These are phyloP conservation scores for Argyra leucocephala DNA, from an alignment of 2,888 invertebrate species.

Conservation along the genomic window DNA sequence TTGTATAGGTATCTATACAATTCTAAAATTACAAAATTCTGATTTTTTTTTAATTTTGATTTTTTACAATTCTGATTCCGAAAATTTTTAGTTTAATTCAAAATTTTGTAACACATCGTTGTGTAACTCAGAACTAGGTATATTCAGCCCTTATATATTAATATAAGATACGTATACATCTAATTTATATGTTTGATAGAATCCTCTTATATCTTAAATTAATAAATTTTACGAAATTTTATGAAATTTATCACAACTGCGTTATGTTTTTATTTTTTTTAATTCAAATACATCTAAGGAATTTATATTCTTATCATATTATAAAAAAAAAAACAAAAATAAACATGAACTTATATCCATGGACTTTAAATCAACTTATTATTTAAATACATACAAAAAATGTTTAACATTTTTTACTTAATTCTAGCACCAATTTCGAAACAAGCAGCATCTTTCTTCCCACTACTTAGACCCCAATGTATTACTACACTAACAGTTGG, in stretches of 20 bases:
- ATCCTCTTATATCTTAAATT: too few species aligned
- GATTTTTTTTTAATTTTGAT: too few species aligned
- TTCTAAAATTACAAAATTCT: too few species aligned
- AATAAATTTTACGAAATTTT: too few species aligned
- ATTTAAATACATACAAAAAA: constrained; percentile 8
- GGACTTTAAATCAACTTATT: background rate
- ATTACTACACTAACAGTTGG: constrained; percentile 49
- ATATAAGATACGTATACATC: too few species aligned
- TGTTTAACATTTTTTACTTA: constrained; percentile 24
- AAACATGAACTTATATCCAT: background rate
- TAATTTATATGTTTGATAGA: too few species aligned
- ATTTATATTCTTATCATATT: background rate
- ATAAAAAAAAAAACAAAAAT: background rate
- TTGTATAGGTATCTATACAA: too few species aligned
- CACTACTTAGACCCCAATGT: constrained; percentile 52
- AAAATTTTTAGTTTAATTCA: too few species aligned
- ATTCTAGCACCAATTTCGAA: constrained; percentile 64
- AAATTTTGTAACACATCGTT: too few species aligned
- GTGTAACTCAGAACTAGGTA: too few species aligned
- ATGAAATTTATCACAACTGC: background rate
- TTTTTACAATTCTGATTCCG: too few species aligned
- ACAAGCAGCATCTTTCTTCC: constrained; percentile 48
- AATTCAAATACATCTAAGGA: background rate
- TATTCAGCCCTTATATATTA: too few species aligned
- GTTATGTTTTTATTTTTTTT: background rate